These are phyloP conservation scores for Prinia subflava DNA, from an alignment of 2,113 vertebrate species.

Conservation along the genomic window DNA sequence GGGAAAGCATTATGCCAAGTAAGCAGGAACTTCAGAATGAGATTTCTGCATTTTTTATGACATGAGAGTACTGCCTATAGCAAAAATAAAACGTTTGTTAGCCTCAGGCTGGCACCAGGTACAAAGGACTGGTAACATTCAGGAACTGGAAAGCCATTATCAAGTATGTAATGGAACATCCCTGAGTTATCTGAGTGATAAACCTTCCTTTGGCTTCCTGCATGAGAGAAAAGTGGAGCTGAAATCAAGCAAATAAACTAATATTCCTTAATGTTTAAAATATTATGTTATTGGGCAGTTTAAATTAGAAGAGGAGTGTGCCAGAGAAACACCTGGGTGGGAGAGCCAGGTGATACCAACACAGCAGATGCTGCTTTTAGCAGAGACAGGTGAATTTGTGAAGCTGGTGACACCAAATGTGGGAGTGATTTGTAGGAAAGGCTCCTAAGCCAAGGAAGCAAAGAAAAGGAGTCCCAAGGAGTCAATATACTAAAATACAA, in stretches of 20 bases:
- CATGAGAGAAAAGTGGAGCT: neutral
- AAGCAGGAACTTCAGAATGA: neutral
- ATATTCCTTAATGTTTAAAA: neutral
- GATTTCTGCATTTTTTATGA: constrained; percentile 6
- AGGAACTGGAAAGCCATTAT: neutral
- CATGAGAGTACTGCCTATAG: neutral
- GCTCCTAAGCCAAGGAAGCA: neutral
- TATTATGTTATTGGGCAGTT: neutral
- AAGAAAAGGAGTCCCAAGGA: neutral
- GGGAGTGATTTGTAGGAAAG: constrained; percentile 18
- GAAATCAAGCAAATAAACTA: neutral
- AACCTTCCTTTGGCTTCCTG: neutral
- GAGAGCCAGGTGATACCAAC: neutral
- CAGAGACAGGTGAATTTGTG: constrained; percentile 30
- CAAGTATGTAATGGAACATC: neutral
- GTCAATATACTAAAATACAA: neutral
- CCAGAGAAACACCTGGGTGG: neutral
- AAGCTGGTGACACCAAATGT: constrained; percentile 11
- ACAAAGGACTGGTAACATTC: neutral
- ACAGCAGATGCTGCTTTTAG: neutral
- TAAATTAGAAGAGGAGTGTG: neutral
- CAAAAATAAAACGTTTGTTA: constrained; percentile 18
- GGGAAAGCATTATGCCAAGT: neutral
- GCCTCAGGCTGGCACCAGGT: neutral
- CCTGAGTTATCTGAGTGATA: neutral